Percentiles rank a stretch among this genome's conserved stretches.
Evolutionary conservation across 2,113 vertebrate genomes (phyloP).

Genomic region (Camarhynchus parvulus): DNA sequence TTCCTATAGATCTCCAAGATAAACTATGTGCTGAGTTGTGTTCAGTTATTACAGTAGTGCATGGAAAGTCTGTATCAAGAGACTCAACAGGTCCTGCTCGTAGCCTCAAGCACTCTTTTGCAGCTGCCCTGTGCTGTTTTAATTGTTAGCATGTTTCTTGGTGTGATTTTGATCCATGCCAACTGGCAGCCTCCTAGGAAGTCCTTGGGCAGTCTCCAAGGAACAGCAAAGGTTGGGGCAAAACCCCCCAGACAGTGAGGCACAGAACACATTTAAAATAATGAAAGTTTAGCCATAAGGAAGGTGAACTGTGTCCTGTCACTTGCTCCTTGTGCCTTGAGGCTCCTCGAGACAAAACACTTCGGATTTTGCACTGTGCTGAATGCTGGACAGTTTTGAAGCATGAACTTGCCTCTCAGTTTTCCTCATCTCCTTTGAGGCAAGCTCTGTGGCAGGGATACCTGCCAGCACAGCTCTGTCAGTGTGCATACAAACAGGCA

Average conservation of each 20-base stretch:
- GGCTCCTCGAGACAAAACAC: background rate
- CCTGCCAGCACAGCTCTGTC: background rate
- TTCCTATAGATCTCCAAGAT: background rate
- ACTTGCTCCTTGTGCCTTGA: background rate
- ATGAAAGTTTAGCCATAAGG: background rate
- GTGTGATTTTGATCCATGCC: background rate
- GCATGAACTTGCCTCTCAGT: background rate
- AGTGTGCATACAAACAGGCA: background rate
- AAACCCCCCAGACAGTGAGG: background rate
- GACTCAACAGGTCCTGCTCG: background rate
- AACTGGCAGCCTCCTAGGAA: background rate
- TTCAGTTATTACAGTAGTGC: background rate
- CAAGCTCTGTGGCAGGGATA: background rate
- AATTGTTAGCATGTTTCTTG: background rate
- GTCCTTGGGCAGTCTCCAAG: background rate
- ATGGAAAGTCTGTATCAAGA: background rate
- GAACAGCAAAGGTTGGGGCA: background rate
- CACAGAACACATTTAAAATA: accelerated
- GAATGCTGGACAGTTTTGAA: background rate
- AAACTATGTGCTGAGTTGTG: background rate
- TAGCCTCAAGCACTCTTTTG: background rate
- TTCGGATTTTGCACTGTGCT: background rate
- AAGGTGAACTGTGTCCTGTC: background rate
- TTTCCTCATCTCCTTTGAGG: background rate
- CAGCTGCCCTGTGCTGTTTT: background rate